Evolutionary conservation across 2,797 vertebrate species (phyloP), one percentile per base, ranked within the genome.

Genomic region (Glyptemys insculpta): DNA sequence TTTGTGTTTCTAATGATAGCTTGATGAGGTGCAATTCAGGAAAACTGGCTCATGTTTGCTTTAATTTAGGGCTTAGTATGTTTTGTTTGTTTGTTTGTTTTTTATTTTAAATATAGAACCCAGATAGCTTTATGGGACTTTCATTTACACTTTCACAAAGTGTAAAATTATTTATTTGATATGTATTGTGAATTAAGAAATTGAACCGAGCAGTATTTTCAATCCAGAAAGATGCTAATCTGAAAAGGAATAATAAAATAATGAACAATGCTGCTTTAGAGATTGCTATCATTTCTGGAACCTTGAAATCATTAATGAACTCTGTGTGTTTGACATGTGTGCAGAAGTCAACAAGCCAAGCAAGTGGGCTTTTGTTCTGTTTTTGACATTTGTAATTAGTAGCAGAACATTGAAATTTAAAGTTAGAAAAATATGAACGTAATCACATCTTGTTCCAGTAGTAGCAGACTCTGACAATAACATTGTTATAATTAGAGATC

Each of bases 291-390:
- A 62, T 95, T 98, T 98, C 91, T 41, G 5, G 94, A 68, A 97
- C 94, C 92, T 97, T 98, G 95, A 98, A 97, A 92, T 97, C 93
- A 97, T 97, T 97, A 97, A 96, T 97, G 94, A 97, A 90, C 92
- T 81, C 74, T 96, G 88, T 91, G 59, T 97, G 81, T 94, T 96
- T 97, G 92, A 95, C 83, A 95, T 96, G 79, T 95, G 87, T 96
- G 86, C 54, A 95, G 95, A 97, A 95, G 86, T 91, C 94, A 96
- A 95, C 68, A 95, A 92, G 89, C 83, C 90, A 98, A 95, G 81
- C 29, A 91, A 94, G 87, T 94, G 81, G 96, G 85, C 79, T 97
- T 97, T 97, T 96, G 84, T 96, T 97, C 89, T 97, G 94, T 93
- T 97, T 94, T 97, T 96, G 89, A 96, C 96, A 87, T 95, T 95